Evolutionary conservation across 1,140 invertebrate genomes (phyloP), one percentile per base, ranked within the genome.

Genomic region (Schlechtendalia chinensis): DNA sequence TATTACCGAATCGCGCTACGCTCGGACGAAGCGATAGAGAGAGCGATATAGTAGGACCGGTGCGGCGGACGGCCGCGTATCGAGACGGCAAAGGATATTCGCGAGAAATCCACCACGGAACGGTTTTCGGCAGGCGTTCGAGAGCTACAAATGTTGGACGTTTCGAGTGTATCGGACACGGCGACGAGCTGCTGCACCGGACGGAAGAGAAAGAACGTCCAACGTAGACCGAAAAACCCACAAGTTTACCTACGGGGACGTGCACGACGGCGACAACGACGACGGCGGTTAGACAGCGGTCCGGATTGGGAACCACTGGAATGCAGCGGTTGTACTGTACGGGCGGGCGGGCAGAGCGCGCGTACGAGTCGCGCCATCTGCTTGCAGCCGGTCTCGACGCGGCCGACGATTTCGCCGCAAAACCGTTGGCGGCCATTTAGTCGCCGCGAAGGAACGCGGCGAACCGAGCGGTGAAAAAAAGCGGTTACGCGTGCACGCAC

Each of bases 291-390:
- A 39, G 32, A 39, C 32, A 8, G 32, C 32, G 3, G 32, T 3
- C 8, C 17, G 8, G 10, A 53, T 72, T 72, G 69, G 69, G 24
- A 72, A 72, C 69, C 69, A 32, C 47, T 53, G 47, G 69, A 72
- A 72, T 72, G 17, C 17, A 8, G 47, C 8, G 45, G 22, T 16
- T 39, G 32, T 39, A 4, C 32, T 8, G 32, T 39, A 45, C 32
- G 63, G 32, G 10, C 63, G 63, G 63, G 63, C 29, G 53, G 19
- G 22, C 1, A 3, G 1, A 1, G 27, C 53, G 54, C 53, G 50
- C 29, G 56, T 79, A 61, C 58, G 74, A 1, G 54, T 59, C 74
- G 56, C 74, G 74, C 74, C 54, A 77, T 77, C 74, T 77, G 74
- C 74, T 24, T 59, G 54, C 16, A 77, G 54, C 29, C 5, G 27